Evolutionary conservation across 1,140 invertebrate species (phyloP).

Genomic region (Belonocnema kinseyi): DNA sequence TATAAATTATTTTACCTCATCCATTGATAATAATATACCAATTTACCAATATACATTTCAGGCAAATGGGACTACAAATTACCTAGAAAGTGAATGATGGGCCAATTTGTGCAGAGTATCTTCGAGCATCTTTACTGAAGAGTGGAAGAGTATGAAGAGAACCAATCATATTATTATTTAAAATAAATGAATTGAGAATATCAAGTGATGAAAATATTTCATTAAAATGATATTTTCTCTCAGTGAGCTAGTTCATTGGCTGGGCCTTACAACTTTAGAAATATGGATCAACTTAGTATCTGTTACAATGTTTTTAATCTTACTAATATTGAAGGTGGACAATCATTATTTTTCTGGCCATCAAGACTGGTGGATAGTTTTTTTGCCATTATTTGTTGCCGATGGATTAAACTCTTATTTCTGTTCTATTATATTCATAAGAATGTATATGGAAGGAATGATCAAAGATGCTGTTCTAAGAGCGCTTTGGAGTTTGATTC

Average conservation of each 20-base stretch:
- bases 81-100: too few relatives aligned
- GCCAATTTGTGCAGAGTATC: too few relatives aligned
- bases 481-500: slow-evolving; percentile 90
- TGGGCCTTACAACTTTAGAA: slow-evolving; percentile 95
- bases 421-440: slow-evolving; percentile 94
- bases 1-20: too few relatives aligned
- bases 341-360: slow-evolving; percentile 76
- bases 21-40: too few relatives aligned
- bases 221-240: slow-evolving; percentile 90
- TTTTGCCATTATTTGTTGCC: slow-evolving; percentile 92
- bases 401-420: slow-evolving; percentile 97
- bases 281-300: slow-evolving; percentile 92
- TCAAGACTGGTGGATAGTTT: slow-evolving; percentile 88
- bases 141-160: too few relatives aligned
- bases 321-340: slow-evolving; percentile 86
- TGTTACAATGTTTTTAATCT: slow-evolving; percentile 88
- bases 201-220: slow-evolving; percentile 7
- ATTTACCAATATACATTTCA: too few relatives aligned
- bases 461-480: slow-evolving; percentile 85
- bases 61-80: too few relatives aligned
- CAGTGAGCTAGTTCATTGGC: slow-evolving; percentile 93
- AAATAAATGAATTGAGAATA: not conserved
- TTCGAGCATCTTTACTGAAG: too few relatives aligned
- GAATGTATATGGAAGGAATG: slow-evolving; percentile 89
- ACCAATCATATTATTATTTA: too few relatives aligned